These are phyloP conservation scores for Diachrysia chrysitis DNA, from an alignment of 2,888 invertebrate genomes.

Conservation along the genomic window DNA sequence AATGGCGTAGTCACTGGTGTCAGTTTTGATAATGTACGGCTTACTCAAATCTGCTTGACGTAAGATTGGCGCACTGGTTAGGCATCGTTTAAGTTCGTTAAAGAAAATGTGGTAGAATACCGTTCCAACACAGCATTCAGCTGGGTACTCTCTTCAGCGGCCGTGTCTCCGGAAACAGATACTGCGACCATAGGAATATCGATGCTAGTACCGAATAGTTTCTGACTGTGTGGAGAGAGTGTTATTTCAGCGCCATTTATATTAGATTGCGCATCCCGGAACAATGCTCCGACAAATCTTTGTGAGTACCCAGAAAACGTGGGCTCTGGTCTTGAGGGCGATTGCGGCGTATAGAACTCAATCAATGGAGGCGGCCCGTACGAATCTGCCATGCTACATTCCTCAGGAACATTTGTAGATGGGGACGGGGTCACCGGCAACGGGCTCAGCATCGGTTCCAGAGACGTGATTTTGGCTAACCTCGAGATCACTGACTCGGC, in stretches of 20 bases:
- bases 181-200: no score
- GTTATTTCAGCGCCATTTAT: not conserved
- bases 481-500: constrained; percentile 1
- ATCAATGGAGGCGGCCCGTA: constrained; percentile 2
- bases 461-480: constrained; percentile 5
- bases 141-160: not conserved
- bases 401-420: not conserved
- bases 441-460: constrained; percentile 8
- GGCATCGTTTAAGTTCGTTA: constrained; percentile 36
- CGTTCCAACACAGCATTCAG: constrained; percentile 5
- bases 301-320: constrained; percentile 11
- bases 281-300: no score
- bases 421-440: constrained; percentile 10
- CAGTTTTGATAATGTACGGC: constrained; percentile 54
- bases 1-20: constrained; percentile 61
- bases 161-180: no score
- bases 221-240: not conserved
- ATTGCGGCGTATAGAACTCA: not conserved
- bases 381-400: not conserved
- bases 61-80: constrained; percentile 50
- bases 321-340: constrained; percentile 3
- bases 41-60: constrained; percentile 33
- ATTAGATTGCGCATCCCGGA: no score
- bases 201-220: not conserved
- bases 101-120: not conserved